phyloP scores from a whole-genome alignment of 2,113 vertebrate genomes.

The Sylvia atricapilla region DNA sequence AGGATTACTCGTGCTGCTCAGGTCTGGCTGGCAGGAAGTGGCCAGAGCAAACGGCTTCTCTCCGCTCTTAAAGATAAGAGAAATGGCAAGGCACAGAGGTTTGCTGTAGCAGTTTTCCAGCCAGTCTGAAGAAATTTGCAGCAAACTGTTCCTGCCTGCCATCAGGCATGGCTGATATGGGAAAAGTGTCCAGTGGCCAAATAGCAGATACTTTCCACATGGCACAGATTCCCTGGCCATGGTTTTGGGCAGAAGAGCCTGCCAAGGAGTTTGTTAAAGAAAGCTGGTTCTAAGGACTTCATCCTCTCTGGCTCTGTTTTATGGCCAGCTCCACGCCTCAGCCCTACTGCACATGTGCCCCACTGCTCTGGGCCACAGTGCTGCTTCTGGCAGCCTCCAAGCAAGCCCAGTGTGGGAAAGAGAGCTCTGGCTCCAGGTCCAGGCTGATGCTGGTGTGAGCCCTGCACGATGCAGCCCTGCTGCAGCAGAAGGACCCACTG shows the following conservation, averaged over 20 bases:
- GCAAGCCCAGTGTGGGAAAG: rapidly evolving
- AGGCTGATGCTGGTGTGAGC: neutral
- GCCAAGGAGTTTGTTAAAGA: neutral
- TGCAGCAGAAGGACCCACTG: rapidly evolving
- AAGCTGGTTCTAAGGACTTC: neutral
- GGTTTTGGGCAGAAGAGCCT: neutral
- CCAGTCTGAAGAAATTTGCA: neutral
- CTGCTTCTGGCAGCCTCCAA: neutral
- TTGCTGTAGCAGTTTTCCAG: neutral
- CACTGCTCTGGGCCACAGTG: neutral
- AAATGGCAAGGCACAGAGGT: neutral
- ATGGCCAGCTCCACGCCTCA: rapidly evolving
- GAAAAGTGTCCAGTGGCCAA: neutral
- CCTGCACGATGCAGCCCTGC: rapidly evolving
- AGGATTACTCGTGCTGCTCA: neutral
- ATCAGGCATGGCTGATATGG: neutral
- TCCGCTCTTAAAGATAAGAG: neutral
- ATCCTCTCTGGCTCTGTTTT: neutral
- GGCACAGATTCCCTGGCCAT: neutral
- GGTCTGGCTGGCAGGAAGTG: neutral
- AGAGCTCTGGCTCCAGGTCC: neutral
- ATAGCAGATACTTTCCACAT: neutral
- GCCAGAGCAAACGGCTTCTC: neutral
- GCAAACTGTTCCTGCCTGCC: rapidly evolving
- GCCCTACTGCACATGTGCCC: neutral